Percentiles rank a stretch among this genome's conserved stretches.
Evolutionary conservation across 2,888 invertebrate species (phyloP).

Genomic region (Brachypalpus laphriformis): DNA sequence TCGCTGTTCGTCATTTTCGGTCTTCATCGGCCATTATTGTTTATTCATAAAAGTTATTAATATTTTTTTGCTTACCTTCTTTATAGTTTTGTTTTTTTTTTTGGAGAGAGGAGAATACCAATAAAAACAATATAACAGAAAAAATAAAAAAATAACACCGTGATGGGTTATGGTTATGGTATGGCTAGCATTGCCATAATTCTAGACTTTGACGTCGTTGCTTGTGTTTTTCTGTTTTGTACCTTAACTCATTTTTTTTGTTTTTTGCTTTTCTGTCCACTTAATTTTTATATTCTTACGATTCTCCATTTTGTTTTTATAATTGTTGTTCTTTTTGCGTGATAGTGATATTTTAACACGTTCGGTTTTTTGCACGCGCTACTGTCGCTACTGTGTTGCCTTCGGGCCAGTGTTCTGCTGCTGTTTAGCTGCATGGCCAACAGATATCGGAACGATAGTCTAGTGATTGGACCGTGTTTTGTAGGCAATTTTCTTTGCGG

Average conservation of each 20-base stretch:
- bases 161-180: slow-evolving; percentile 43
- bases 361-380: slow-evolving; percentile 70
- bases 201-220: slow-evolving; percentile 65
- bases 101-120: slow-evolving; percentile 44
- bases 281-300: slow-evolving; percentile 36
- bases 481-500: slow-evolving; percentile 17
- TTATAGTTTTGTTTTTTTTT: slow-evolving; percentile 24
- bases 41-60: slow-evolving; percentile 64
- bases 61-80: slow-evolving; percentile 26
- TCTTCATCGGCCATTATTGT: slow-evolving; percentile 64
- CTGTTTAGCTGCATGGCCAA: slow-evolving; percentile 60
- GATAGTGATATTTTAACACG: slow-evolving; percentile 70
- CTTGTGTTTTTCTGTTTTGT: slow-evolving; percentile 24
- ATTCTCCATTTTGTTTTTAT: slow-evolving; percentile 54
- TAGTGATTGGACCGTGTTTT: slow-evolving; percentile 62
- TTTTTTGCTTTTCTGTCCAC: slow-evolving; percentile 70
- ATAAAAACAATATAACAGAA: not conserved
- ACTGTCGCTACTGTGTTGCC: slow-evolving; percentile 61
- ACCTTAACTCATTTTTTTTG: slow-evolving; percentile 16
- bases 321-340: slow-evolving; percentile 49
- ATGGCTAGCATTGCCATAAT: slow-evolving; percentile 71
- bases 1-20: slow-evolving; percentile 67
- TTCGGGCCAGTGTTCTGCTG: slow-evolving; percentile 51
- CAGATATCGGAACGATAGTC: slow-evolving; percentile 74
- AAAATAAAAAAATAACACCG: slow-evolving; percentile 22